Base-by-base conservation (phyloP, 2,113 vertebrate species). In the Struthidea cinerea region DNA sequence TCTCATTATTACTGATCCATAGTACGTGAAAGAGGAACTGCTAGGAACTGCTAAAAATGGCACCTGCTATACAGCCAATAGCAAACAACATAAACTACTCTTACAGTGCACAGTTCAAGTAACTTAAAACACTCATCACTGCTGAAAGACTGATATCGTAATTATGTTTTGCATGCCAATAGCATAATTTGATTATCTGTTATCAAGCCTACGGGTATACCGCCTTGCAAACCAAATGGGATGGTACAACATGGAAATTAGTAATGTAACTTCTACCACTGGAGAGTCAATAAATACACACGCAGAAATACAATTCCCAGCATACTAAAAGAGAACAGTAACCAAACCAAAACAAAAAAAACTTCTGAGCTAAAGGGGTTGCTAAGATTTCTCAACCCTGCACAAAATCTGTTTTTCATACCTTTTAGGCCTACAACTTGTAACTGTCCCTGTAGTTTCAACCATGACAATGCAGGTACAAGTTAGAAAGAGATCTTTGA, bases 391-490 rank as follows among this genome's bases (percentile, higher is more conserved):
- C 46, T 46, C 46, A 71, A 35, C 4, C 30, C 11, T 7, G 16
- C 10, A 41, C 13, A 49, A 75, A 78, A 42, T 3, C 21, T 12
- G 19, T 2, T 49, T 35, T 53, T 33, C 16, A 33, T 5, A 6
- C 18, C 28, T 74, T 42, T 33, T 10, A 57, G 73, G 84, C 68
- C 87, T 81, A 24, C 20, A 33, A 13, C 20, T 52, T 32, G 3
- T 24, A 59, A 27, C 19, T 44, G 17, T 18, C 10, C n/a, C 49
- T 42, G 52, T 26, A 81, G 37, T 28, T 60, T 50, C 33, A 56
- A 16, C n/a, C 16, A 4, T 0, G 6, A 20, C 41, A 61, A 27
- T 1, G 7, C 37, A 1, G 14, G 57, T 22, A 11, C 14, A 60
- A 82, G 27, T 35, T 33, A 19, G 1, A 32, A 37, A 69, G 67